Evolutionary conservation across 2,113 vertebrate genomes (phyloP), one percentile per base, ranked within the genome.

Genomic region (Triplophysa rosa): DNA sequence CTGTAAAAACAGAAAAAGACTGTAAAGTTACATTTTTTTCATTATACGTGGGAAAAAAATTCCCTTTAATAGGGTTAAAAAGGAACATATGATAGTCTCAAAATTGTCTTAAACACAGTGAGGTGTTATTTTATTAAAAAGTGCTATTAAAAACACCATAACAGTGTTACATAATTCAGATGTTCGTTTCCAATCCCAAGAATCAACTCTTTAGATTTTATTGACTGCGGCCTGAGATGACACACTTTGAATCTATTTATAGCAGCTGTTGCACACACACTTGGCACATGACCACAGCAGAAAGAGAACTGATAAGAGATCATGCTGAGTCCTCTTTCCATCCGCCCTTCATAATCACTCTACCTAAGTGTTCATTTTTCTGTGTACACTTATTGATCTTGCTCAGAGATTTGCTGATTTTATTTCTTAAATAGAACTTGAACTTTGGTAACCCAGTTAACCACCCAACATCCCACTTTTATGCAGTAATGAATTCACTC

Each of bases 171-270:
- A 12, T 72, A 13, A 59, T 26, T 26, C 49, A 71, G 54, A 19
- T 59, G 33, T 59, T 11, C 73, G 42, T 78, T 84, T 84, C 77
- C 69, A 40, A 68, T 75, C 82, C 63, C 58, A 54, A 17, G 26
- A 24, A 78, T 56, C 21, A 64, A 37, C 54, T 24, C 40, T 17
- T 17, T 37, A 67, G 61, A 8, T 54, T 66, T 47, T 58, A 29
- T 81, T 47, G 21, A 56, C 23, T 59, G 21, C 47, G 69, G 76
- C 79, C 79, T 70, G 68, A 84, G 21, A 13, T 65, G 66, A 76
- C 54, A 78, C 59, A 69, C 33, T 9, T 75, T 19, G 29, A 26
- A 61, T 66, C 67, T 85, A 82, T 87, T 84, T 84, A 69, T 87
- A 85, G 84, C 26, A 45, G 49, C 74, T n/a, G 3, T 21, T 52